These are phyloP conservation scores for Setophaga coronata DNA, from an alignment of 2,113 vertebrate genomes.

Conservation along the genomic window DNA sequence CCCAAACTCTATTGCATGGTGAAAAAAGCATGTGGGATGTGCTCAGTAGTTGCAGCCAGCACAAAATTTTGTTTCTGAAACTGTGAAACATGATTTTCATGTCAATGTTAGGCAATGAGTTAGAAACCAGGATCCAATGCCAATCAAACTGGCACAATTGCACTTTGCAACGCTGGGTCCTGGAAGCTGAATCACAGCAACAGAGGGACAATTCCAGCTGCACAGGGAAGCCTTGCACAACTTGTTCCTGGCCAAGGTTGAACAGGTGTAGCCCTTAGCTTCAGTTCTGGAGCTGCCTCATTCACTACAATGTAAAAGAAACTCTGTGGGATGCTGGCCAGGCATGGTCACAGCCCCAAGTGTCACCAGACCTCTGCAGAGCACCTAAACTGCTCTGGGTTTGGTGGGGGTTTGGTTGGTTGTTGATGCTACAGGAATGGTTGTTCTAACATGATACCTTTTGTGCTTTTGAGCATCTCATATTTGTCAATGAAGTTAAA, in stretches of 20 bases:
- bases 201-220: background rate
- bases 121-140: background rate
- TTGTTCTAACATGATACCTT: background rate
- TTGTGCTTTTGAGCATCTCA: background rate
- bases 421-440: background rate
- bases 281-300: background rate
- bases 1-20: background rate
- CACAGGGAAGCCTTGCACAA: background rate
- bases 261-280: background rate
- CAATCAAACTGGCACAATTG: background rate
- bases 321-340: background rate
- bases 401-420: background rate
- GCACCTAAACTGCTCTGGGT: background rate
- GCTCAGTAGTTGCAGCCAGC: background rate
- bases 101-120: accelerated
- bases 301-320: background rate
- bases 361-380: background rate
- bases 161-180: accelerated
- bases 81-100: background rate
- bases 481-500: background rate
- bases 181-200: background rate
- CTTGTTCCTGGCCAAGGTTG: background rate
- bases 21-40: background rate
- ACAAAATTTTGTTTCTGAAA: background rate
- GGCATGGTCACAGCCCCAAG: background rate